Percentiles rank a stretch among this genome's conserved stretches.
These are phyloP conservation scores for Poecile montanus DNA, from an alignment of 2,797 vertebrate species.

Conservation along the genomic window DNA sequence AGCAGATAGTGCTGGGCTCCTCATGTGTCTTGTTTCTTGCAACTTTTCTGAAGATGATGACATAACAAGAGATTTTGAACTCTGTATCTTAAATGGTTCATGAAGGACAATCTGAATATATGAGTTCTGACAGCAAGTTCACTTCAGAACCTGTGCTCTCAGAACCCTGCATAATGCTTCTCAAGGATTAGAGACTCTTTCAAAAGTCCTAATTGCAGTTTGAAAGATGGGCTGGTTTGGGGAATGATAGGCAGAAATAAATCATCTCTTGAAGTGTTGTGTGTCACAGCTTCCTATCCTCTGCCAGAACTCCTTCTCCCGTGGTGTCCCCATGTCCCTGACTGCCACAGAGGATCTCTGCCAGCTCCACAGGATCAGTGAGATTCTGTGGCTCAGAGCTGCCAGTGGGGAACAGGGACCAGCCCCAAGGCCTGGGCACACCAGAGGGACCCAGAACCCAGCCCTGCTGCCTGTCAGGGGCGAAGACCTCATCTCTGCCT, in stretches of 20 bases:
- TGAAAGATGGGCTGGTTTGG: not conserved
- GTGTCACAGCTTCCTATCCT: not conserved
- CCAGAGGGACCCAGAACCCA: accelerated
- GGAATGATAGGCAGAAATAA: not conserved
- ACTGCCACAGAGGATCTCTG: accelerated
- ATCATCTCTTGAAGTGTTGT: accelerated
- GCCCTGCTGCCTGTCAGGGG: not conserved
- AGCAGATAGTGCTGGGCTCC: conserved; percentile 20
- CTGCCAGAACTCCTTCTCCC: accelerated
- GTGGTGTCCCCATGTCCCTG: accelerated
- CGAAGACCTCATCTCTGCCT: not conserved
- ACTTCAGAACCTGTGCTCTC: conserved; percentile 14
- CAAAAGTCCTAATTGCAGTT: not conserved
- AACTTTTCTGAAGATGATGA: conserved; percentile 39
- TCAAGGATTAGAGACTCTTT: not conserved
- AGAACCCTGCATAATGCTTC: not conserved
- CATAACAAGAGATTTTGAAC: conserved; percentile 29
- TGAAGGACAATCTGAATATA: conserved; percentile 8
- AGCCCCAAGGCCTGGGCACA: not conserved
- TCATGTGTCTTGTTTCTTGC: conserved; percentile 21
- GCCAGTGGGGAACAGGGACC: accelerated
- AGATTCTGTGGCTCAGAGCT: not conserved
- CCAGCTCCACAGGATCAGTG: not conserved
- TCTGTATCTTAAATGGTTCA: conserved; percentile 11
- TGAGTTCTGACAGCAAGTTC: conserved; percentile 1